Base-by-base conservation (phyloP, 2,113 vertebrate species). In the Daboia siamensis region DNA sequence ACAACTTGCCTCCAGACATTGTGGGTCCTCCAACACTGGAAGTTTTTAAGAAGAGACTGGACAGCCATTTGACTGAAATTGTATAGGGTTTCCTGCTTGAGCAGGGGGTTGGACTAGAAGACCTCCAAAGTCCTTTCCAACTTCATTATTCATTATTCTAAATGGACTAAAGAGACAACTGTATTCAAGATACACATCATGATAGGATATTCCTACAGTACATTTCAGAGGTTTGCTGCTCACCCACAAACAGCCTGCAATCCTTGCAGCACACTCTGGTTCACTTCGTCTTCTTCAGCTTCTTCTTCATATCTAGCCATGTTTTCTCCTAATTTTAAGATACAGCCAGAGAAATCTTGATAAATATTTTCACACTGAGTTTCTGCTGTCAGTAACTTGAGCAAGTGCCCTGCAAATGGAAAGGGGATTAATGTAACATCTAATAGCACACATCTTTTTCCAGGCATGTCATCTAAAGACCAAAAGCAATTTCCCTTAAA, bases 271-370 rank as follows among this genome's bases (percentile, higher is more conserved):
- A 97, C 97, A 44, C 93, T 96, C 91, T 97, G 93, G 20, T 97
- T 97, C 57, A 92, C 95, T 93, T 93, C 29, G 24, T 96, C 93
- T 4, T 94, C 94, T 12, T 97, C 33, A 44, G 74, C 97, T 87
- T 93, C 96, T 93, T 93, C 33, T 57, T 96, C 94, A 13, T 97
- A 97, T 33, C 92, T 97, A 92, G 97, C 97, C 97, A 97, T 97
- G 51, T 96, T 97, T n/a, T 97, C 95, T 29, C 97, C 97, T 93
- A 98, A 96, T 93, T 97, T 97, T 94, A 98, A 97, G 92, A 98
- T 94, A 44, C 98, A 97, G 13, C 97, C 96, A 0, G 98, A 98
- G 89, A 98, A 98, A 85, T 97, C 97, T 86, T 94, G 97, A 89
- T 98, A 98, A 56, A 97, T 90, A 26, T 95, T 94, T 29, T 96